Percentiles rank a stretch among this genome's conserved stretches.
These are phyloP conservation scores for Urechis unicinctus DNA, from an alignment of 2,888 invertebrate species.

Conservation along the genomic window DNA sequence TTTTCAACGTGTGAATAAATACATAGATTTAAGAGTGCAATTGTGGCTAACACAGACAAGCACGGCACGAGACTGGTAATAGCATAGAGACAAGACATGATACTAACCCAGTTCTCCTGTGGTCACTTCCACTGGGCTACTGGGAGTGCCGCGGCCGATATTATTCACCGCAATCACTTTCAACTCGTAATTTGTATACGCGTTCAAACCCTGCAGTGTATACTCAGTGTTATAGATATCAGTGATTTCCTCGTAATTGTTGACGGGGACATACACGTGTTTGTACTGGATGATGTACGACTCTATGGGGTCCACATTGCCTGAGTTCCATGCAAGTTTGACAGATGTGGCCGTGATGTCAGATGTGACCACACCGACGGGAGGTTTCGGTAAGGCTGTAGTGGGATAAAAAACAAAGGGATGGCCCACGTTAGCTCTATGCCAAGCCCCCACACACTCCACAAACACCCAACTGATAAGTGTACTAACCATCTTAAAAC, in stretches of 20 bases:
- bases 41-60: not conserved
- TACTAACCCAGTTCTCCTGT: slow-evolving; percentile 89
- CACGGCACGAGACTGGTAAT: too few species aligned
- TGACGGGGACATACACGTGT: slow-evolving; percentile 65
- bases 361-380: slow-evolving; percentile 80
- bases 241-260: slow-evolving; percentile 75
- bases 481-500: not conserved
- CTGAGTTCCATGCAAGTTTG: slow-evolving; percentile 75
- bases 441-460: too few species aligned
- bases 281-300: slow-evolving; percentile 97
- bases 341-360: slow-evolving; percentile 92
- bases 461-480: too few species aligned
- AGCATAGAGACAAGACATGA: not conserved
- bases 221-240: slow-evolving; percentile 90
- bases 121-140: slow-evolving; percentile 80
- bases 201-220: slow-evolving; percentile 70
- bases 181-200: slow-evolving; percentile 94
- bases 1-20: too few species aligned
- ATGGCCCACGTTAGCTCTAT: not conserved
- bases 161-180: slow-evolving; percentile 91
- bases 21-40: too few species aligned
- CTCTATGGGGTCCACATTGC: slow-evolving; percentile 63
- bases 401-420: not conserved
- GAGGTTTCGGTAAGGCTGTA: slow-evolving; percentile 82
- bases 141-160: slow-evolving; percentile 85